Conservation (phyloP, 2,113 vertebrate species). For the Ptilonorhynchus violaceus region DNA sequence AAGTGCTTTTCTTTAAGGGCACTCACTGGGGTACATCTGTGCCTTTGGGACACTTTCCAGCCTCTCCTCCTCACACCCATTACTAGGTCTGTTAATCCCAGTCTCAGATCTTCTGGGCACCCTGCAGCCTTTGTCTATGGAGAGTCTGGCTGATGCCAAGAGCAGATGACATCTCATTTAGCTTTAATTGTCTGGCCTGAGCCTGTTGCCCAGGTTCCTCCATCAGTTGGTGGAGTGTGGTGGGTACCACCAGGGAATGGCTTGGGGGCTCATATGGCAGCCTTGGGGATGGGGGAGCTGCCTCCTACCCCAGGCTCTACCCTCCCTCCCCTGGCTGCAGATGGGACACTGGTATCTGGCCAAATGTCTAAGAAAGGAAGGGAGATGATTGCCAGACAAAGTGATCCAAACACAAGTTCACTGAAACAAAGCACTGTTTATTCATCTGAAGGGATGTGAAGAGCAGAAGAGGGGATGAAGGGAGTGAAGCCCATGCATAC, state of each 20-base stretch:
- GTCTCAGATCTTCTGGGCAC: not conserved
- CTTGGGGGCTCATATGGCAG: not conserved
- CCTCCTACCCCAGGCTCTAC: not conserved
- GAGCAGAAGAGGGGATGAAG: not conserved
- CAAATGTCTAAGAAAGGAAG: not conserved
- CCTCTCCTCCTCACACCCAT: not conserved
- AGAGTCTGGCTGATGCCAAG: not conserved
- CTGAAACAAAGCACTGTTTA: not conserved
- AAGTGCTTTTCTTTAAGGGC: not conserved
- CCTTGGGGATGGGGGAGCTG: not conserved
- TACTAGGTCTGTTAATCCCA: not conserved
- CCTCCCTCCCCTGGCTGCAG: rapidly evolving
- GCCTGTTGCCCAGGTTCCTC: not conserved
- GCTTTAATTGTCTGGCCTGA: not conserved
- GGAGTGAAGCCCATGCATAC: not conserved
- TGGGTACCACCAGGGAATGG: not conserved
- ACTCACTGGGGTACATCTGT: not conserved
- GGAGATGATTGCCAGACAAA: not conserved
- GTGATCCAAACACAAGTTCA: not conserved
- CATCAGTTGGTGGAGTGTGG: not conserved
- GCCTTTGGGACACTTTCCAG: not conserved
- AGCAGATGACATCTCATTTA: not conserved
- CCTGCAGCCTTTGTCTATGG: rapidly evolving
- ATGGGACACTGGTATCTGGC: not conserved
- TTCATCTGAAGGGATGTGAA: not conserved